Percentiles rank a stretch among this genome's conserved stretches.
phyloP scores from a whole-genome alignment of 35 echinoderm and acorn worm species.

The Ophiothrix spiculata region DNA sequence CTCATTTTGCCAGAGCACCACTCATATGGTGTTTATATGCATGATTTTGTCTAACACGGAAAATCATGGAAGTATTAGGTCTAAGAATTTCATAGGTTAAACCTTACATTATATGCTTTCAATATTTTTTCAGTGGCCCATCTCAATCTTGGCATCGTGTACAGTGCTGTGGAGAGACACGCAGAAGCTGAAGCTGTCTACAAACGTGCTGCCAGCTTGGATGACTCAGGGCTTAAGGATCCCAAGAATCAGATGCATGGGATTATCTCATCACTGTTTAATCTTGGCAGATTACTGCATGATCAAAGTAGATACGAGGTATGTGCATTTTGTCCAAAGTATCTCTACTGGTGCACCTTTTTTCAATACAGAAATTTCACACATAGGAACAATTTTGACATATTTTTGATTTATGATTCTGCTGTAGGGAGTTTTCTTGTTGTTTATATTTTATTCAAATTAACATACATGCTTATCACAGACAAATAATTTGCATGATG shows the following conservation, averaged over 20 bases:
- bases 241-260: slow-evolving; percentile 86
- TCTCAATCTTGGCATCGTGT: slow-evolving; percentile 86
- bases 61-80: too few species aligned
- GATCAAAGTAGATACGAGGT: slow-evolving; percentile 85
- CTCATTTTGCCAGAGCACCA: too few species aligned
- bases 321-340: neutral
- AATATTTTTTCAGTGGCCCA: slow-evolving; percentile 73
- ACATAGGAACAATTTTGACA: neutral
- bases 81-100: too few species aligned
- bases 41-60: too few species aligned
- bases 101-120: too few species aligned
- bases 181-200: slow-evolving; percentile 81
- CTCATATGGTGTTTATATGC: too few species aligned
- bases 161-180: slow-evolving; percentile 48
- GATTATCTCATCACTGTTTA: slow-evolving; percentile 86
- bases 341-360: neutral
- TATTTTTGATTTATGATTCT: neutral
- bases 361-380: neutral
- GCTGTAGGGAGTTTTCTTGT: too few species aligned
- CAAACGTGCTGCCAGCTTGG: slow-evolving; percentile 63
- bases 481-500: too few species aligned
- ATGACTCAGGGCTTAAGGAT: slow-evolving; percentile 82
- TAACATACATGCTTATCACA: too few species aligned
- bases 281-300: slow-evolving; percentile 87
- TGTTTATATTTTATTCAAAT: too few species aligned